Base-by-base conservation (phyloP, 2,888 invertebrate species). In the Drosophila nr. perissopoda region DNA sequence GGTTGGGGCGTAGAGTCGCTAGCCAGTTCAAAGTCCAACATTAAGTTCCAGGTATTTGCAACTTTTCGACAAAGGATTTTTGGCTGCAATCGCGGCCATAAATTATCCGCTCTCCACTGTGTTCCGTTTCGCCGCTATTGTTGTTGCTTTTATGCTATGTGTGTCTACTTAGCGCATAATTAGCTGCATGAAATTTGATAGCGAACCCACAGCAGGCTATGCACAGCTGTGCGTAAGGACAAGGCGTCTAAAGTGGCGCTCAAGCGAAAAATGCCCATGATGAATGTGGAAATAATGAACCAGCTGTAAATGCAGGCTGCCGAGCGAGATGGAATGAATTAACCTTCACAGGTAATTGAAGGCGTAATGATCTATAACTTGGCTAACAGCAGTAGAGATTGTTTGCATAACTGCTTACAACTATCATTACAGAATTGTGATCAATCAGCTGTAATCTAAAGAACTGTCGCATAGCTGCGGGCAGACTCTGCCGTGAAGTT, bases 1-100 rank as follows among this genome's bases (percentile, higher is more conserved):
- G 76, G 76, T 57, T 49, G 38, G 53, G 61, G 66, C 56, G 36
- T 36, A 51, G 64, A 52, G 72, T 56, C 74, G 81, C 73, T 53
- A 51, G 67, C 74, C 79, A 81, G 89, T 89, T 88, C 88, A 87
- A 89, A 89, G 87, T 88, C 81, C 89, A 89, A 85, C 85, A 83
- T 85, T 87, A 87, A 87, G 89, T 87, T 87, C 81, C 87, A 87
- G 87, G 87, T 87, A 87, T 89, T 87, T 89, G 88, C 88, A 88
- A 87, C 86, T 87, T 89, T 87, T 87, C 87, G 90, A 87, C 87
- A 87, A 87, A 88, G 87, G 88, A 89, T 88, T 87, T 87, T 89
- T 85, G 86, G 81, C 89, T 89, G 89, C 89, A 89, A 85, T 88
- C 86, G 87, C 81, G 88, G 58, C 73, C 88, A 87, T 87, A 87